Base-by-base conservation (phyloP, 53 echinoderm and acorn worm species). In the Holothuria scabra region DNA sequence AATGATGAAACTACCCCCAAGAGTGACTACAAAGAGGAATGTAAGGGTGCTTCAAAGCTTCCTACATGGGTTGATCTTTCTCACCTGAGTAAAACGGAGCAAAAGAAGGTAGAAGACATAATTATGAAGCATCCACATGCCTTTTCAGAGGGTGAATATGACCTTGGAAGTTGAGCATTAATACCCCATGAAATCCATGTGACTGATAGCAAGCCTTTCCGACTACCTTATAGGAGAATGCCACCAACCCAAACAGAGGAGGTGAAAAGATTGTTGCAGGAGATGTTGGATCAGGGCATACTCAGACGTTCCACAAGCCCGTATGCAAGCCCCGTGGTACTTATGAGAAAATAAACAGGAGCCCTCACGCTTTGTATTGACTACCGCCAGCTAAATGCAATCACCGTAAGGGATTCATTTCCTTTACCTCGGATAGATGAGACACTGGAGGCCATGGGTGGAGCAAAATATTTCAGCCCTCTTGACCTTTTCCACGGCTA, bases 401-500 rank as follows among this genome's bases (percentile, higher is more conserved):
- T 85, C n/a, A 92, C 92, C 26, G 82, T 82, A 3, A 88, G 38
- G 25, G 88, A 92, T 29, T 82, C 92, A 0, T 92, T 92, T 68
- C 92, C 86, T 1, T 59, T 88, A 12, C 92, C 82, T 11, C 85
- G 86, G 11, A 90, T 66, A 63, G 86, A 74, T 28, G 90, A 89
- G 60, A 74, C 90, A 30, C 59, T 89, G 52, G 90, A 89, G 46
- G 90, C 85, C 24, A 59, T 88, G 78, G 88, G 63, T 10, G 92
- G 86, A 28, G 76, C 82, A 26, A 63, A 61, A 37, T 92, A 88
- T 46, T 83, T 89, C 32, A 66, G 72, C 19, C 83, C 88, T 8
- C 85, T 91, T 44, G 91, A 91, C 37, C 52, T 89, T 20, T 80
- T 86, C 29, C 89, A 89, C 46, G 89, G 92, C 28, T 92, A 92